Evolutionary conservation across 2,113 vertebrate genomes (phyloP).

Genomic region (Cephalopholis sonnerati): DNA sequence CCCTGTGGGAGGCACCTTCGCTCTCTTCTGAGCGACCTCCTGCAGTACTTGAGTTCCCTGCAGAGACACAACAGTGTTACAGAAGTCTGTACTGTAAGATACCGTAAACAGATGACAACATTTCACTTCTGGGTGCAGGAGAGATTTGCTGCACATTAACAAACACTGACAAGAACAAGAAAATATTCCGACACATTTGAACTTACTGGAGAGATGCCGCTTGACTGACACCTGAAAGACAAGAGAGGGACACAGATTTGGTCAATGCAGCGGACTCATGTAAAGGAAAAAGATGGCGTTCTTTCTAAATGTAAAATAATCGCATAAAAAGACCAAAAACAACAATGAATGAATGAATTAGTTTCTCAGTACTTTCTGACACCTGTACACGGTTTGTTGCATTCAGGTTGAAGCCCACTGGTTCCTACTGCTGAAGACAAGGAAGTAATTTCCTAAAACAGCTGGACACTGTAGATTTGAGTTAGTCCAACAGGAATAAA

Average conservation of each 20-base stretch:
- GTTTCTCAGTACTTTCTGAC: not conserved
- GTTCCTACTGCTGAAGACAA: not conserved
- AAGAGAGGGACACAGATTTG: slow-evolving; percentile 6
- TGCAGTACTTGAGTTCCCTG: slow-evolving; percentile 80
- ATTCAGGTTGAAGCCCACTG: not conserved
- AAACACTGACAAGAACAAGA: not conserved
- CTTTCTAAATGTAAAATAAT: not conserved
- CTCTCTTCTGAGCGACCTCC: slow-evolving; percentile 78
- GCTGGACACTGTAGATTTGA: not conserved
- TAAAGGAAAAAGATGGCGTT: not conserved
- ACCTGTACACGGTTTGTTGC: not conserved
- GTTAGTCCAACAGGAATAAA: not conserved
- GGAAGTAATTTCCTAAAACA: not conserved
- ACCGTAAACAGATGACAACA: not conserved
- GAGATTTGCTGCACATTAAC: not conserved
- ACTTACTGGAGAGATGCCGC: slow-evolving; percentile 90
- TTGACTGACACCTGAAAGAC: slow-evolving; percentile 86
- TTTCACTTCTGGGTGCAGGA: rapidly evolving
- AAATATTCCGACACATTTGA: not conserved
- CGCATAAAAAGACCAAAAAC: not conserved
- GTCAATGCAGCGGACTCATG: not conserved
- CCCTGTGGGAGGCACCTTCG: slow-evolving; percentile 72
- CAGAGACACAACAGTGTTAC: slow-evolving; percentile 10
- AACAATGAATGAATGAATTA: not conserved
- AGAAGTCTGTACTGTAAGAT: not conserved